These are phyloP conservation scores for Quadriops clusia DNA, from an alignment of 2,888 invertebrate genomes.

Conservation along the genomic window DNA sequence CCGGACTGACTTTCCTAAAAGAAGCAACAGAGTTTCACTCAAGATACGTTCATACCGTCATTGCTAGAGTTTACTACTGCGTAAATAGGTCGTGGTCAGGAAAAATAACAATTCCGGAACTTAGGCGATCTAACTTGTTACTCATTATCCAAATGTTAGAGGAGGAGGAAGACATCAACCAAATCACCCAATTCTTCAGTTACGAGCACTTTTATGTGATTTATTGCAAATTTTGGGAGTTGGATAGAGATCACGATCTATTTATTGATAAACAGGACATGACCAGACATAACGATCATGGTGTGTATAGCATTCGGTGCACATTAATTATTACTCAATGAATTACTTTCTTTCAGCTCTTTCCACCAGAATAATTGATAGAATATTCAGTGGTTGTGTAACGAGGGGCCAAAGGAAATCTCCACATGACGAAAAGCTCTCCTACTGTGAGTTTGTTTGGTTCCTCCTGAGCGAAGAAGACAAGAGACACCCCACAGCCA, in stretches of 20 bases:
- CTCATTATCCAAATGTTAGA: slow-evolving; percentile 73
- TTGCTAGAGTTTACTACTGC: slow-evolving; percentile 94
- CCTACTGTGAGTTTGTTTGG: slow-evolving; percentile 98
- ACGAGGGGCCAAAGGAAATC: slow-evolving; percentile 60
- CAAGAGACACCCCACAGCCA: slow-evolving; percentile 89
- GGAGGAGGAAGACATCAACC: slow-evolving; percentile 95
- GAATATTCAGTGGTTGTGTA: slow-evolving; percentile 95
- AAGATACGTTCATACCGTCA: slow-evolving; percentile 96
- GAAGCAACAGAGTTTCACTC: slow-evolving; percentile 98
- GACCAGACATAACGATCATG: slow-evolving; percentile 90
- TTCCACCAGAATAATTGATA: slow-evolving; percentile 91
- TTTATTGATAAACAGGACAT: slow-evolving; percentile 91
- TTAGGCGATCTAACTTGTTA: slow-evolving; percentile 83
- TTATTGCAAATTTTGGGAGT: slow-evolving; percentile 99
- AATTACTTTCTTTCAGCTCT: slow-evolving; percentile 54
- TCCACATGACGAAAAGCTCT: slow-evolving; percentile 69
- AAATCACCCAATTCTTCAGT: slow-evolving; percentile 80
- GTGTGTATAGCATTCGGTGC: slow-evolving; percentile 39
- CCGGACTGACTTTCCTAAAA: slow-evolving; percentile 91
- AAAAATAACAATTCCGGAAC: slow-evolving; percentile 72
- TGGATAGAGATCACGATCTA: slow-evolving; percentile 96
- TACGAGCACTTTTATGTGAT: slow-evolving; percentile 99
- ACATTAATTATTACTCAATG: background rate
- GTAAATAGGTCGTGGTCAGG: slow-evolving; percentile 97
- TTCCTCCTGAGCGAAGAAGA: slow-evolving; percentile 98